Conservation (phyloP, 2,113 vertebrate species). For the Bostrychus sinensis region DNA sequence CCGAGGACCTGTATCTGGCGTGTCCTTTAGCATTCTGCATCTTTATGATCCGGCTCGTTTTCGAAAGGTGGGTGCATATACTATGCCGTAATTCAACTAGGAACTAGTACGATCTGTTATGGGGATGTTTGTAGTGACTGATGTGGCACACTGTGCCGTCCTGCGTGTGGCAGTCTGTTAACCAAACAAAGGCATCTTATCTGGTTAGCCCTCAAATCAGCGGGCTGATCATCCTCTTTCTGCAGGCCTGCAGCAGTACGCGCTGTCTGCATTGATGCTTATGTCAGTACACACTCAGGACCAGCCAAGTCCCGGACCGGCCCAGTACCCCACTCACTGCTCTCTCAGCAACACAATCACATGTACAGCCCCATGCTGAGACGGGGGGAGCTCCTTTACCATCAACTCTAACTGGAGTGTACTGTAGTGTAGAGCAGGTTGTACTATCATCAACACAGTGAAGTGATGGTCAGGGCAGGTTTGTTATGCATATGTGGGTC, state of each 20-base stretch:
- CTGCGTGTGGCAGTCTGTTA: slow-evolving; percentile 23
- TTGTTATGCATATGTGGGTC: slow-evolving; percentile 37
- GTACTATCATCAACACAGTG: neutral
- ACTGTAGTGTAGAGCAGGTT: neutral
- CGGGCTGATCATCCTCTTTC: slow-evolving; percentile 45
- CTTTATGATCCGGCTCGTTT: slow-evolving; percentile 94
- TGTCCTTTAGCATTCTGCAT: slow-evolving; percentile 96
- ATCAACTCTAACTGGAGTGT: too few relatives aligned
- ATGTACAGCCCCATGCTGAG: neutral
- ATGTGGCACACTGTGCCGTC: slow-evolving; percentile 23
- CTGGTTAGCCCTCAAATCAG: slow-evolving; percentile 54
- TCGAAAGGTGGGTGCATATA: slow-evolving; percentile 89
- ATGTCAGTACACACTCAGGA: slow-evolving; percentile 30
- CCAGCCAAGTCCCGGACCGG: slow-evolving; percentile 39
- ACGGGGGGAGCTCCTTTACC: neutral
- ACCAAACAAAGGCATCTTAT: slow-evolving; percentile 70
- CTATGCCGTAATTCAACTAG: slow-evolving; percentile 7
- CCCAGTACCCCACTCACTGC: slow-evolving; percentile 4
- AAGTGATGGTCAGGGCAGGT: slow-evolving; percentile 12
- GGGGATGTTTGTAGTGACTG: slow-evolving; percentile 13
- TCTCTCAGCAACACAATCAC: neutral
- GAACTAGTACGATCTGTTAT: slow-evolving; percentile 21
- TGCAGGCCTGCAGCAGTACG: slow-evolving; percentile 63
- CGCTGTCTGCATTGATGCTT: slow-evolving; percentile 42
- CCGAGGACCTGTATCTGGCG: slow-evolving; percentile 96